These are phyloP conservation scores for Diogma glabrata DNA, from an alignment of 2,888 invertebrate genomes.

Conservation along the genomic window DNA sequence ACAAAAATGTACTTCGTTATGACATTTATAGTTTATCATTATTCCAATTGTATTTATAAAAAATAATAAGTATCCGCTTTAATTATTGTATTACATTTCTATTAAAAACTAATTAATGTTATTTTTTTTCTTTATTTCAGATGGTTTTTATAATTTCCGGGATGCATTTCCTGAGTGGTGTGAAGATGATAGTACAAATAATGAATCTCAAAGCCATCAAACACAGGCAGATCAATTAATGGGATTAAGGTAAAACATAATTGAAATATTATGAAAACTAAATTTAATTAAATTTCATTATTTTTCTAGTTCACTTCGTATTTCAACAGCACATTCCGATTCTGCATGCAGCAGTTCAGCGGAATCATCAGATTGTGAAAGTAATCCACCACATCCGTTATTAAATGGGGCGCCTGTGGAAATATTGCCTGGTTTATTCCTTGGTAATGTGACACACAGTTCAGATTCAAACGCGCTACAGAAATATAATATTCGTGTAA, in stretches of 20 bases:
- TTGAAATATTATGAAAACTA: background rate
- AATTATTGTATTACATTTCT: too few relatives aligned
- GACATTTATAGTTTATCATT: too few relatives aligned
- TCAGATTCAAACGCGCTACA: slow-evolving; percentile 80
- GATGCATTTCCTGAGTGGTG: slow-evolving; percentile 86
- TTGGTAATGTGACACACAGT: slow-evolving; percentile 91
- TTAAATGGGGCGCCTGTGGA: slow-evolving; percentile 84
- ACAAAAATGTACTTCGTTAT: too few relatives aligned
- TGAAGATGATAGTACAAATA: slow-evolving; percentile 61
- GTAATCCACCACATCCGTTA: slow-evolving; percentile 38
- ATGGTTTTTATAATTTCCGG: slow-evolving; percentile 75
- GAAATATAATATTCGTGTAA: slow-evolving; percentile 76
- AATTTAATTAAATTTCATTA: slow-evolving; percentile 8
- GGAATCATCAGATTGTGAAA: slow-evolving; percentile 61
- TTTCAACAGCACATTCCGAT: slow-evolving; percentile 54
- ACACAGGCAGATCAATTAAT: slow-evolving; percentile 46
- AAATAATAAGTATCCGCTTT: too few relatives aligned
- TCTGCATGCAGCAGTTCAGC: slow-evolving; percentile 50
- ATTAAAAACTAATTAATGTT: slow-evolving; percentile 13
- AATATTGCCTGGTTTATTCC: slow-evolving; percentile 85
- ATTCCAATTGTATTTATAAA: too few relatives aligned
- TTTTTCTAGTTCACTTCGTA: slow-evolving; percentile 55
- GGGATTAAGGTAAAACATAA: slow-evolving; percentile 37
- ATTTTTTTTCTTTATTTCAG: slow-evolving; percentile 43
- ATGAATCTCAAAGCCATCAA: slow-evolving; percentile 43